phyloP scores from a whole-genome alignment of 1,140 invertebrate species.

The Zaprionus inermis region DNA sequence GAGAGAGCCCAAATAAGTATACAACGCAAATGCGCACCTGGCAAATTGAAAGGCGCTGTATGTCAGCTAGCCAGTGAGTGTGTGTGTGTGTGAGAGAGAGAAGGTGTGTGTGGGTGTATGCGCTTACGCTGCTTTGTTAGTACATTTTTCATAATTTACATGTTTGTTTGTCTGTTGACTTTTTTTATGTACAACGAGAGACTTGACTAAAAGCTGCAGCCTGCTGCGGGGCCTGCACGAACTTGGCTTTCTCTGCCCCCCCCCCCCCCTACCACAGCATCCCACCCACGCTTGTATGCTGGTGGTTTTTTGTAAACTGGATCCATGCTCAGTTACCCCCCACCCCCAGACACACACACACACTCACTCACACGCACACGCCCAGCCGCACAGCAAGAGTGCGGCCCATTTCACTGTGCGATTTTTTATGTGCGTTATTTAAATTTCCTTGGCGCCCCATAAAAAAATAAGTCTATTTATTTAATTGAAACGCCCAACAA shows the following conservation, averaged over 20 bases:
- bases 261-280: too few species aligned
- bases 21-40: not conserved
- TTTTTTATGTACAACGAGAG: slow-evolving; percentile 77
- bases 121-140: slow-evolving; percentile 71
- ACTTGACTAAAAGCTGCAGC: slow-evolving; percentile 76
- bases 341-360: not conserved
- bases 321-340: slow-evolving; percentile 53
- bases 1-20: not conserved
- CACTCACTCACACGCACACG: slow-evolving; percentile 6
- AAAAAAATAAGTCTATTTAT: slow-evolving; percentile 79
- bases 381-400: slow-evolving; percentile 9
- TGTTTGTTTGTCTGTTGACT: slow-evolving; percentile 78
- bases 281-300: slow-evolving; percentile 22
- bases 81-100: slow-evolving; percentile 4
- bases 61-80: not conserved
- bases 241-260: not conserved
- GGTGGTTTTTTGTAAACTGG: slow-evolving; percentile 57
- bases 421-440: slow-evolving; percentile 65
- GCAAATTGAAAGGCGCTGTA: slow-evolving; percentile 16
- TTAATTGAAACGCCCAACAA: slow-evolving; percentile 74
- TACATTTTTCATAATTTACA: slow-evolving; percentile 82
- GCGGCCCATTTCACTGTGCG: slow-evolving; percentile 38
- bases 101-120: slow-evolving; percentile 16
- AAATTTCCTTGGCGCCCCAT: slow-evolving; percentile 67
- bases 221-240: not conserved